Evolutionary conservation across 2,888 invertebrate genomes (phyloP), one percentile per base, ranked within the genome.

Genomic region (Cenopis cana): DNA sequence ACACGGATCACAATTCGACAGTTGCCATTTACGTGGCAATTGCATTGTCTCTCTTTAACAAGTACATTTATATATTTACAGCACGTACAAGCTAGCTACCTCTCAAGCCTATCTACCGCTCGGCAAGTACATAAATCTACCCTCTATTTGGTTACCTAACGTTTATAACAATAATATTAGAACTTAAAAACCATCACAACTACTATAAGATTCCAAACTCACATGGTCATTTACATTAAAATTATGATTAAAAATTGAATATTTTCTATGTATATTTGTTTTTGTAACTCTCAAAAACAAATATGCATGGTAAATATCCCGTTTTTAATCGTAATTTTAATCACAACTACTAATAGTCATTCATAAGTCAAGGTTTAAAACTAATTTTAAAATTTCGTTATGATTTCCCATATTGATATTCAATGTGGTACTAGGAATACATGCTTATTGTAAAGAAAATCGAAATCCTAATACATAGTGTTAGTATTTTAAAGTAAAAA

Each of bases 1-100:
- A 90, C 86, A 87, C 89, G 87, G 91, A 91, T 93, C 93, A 91
- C 91, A 90, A 91, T 91, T 91, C 91, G 90, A 89, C 90, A 89
- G 91, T 92, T 92, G 90, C 83, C 90, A 90, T 91, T 90, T 90
- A 88, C 85, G 88, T 86, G 81, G 85, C 88, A 88, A 89, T 88
- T 83, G 85, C 79, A 82, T 86, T 85, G 81, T 86, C 83, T 83
- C 77, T 68, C 56, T 46, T 68, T 56, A 69, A 69, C 33, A 41
- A 24, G 36, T 49, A 55, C 62, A 68, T 68, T 69, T 41, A 11
- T 20, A 46, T n/a, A n/a, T 57, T 33, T 33, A 33, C 33, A 24
- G 24, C 24, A 24, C 24, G 24, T 24, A 4, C 4, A 24, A 24
- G 24, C 2, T 24, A 24, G 24, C 2, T 24, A 24, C 24, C 24